Base-by-base conservation (phyloP, 2,888 invertebrate genomes). In the Brachyopa scutellaris region DNA sequence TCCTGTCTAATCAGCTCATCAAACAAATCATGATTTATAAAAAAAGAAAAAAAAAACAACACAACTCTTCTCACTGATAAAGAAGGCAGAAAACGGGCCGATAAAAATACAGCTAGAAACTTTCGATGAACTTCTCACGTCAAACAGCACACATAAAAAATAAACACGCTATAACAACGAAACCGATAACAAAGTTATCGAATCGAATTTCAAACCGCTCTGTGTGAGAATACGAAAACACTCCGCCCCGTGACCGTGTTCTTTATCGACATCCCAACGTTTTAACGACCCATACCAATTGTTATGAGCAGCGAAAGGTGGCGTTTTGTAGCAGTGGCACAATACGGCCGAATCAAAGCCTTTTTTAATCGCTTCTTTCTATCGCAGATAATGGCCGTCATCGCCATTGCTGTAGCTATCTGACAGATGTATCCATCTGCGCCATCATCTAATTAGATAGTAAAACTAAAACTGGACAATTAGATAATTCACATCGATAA, bases 401-500 rank as follows among this genome's bases (percentile, higher is more conserved):
- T 23, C 47, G 47, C 11, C 26, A 15, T 26, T 6, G 26, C 2
- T 26, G 6, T 26, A 26, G 33, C 62, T 67, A 69, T 69, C 69
- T 49, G 47, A 69, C 47, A 69, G 40, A 61, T 61, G 70, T 61
- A 70, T 51, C 51, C 59, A 61, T 61, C 61, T 33, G 21, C 26
- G 21, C 6, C 9, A 17, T 36, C 70, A 51, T 61, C 61, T 70
- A 70, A 70, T 70, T 40, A 70, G 70, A 61, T 70, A 70, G 59
- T 70, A 31, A 70, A 73, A 33, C 33, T 40, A 47, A 73, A 73
- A 67, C 64, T 67, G 61, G 21, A 59, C 59, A 66, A 49, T 66
- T 66, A 51, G 40, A 74, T 66, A 55, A 33, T 66, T 72, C 17
- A 13, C 29, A 42, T 55, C 66, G 59, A 74, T 66, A 59, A 51